Conservation (phyloP, 2,113 vertebrate species). For the Neogobius melanostomus region DNA sequence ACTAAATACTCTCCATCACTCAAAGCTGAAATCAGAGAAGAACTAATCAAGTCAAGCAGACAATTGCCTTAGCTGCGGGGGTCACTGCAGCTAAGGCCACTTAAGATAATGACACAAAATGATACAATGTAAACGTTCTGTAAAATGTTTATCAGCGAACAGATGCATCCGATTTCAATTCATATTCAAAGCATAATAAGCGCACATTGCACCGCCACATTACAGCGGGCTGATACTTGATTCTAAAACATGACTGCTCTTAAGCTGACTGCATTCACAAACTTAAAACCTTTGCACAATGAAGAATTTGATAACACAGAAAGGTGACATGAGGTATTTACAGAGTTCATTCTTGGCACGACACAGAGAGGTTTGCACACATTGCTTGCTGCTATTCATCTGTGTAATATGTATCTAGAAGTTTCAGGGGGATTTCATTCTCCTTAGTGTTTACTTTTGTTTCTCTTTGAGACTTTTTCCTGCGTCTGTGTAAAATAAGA, state of each 20-base stretch:
- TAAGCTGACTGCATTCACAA: too few species aligned
- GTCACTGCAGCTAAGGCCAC: constrained; percentile 25
- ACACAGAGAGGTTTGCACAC: constrained; percentile 38
- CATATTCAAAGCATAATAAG: too few species aligned
- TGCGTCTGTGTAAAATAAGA: constrained; percentile 53
- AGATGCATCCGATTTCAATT: too few species aligned
- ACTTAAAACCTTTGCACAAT: background rate
- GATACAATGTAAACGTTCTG: constrained; percentile 14
- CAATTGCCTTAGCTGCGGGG: constrained; percentile 37
- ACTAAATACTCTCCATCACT: constrained; percentile 62
- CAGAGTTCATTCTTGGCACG: constrained; percentile 37
- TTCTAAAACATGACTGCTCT: too few species aligned
- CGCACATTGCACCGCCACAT: too few species aligned
- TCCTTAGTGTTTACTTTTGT: constrained; percentile 30
- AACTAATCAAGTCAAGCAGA: constrained; percentile 49
- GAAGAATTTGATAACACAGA: background rate
- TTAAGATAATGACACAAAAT: constrained; percentile 16
- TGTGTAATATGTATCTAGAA: constrained; percentile 60
- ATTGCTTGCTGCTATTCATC: constrained; percentile 54
- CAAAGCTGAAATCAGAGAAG: constrained; percentile 60
- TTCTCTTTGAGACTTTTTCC: constrained; percentile 14
- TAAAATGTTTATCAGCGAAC: background rate
- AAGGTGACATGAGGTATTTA: constrained; percentile 29
- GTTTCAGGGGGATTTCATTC: constrained; percentile 66
- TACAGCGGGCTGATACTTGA: too few species aligned